These are phyloP conservation scores for Aporophyla nigra DNA, from an alignment of 2,888 invertebrate species.

Conservation along the genomic window DNA sequence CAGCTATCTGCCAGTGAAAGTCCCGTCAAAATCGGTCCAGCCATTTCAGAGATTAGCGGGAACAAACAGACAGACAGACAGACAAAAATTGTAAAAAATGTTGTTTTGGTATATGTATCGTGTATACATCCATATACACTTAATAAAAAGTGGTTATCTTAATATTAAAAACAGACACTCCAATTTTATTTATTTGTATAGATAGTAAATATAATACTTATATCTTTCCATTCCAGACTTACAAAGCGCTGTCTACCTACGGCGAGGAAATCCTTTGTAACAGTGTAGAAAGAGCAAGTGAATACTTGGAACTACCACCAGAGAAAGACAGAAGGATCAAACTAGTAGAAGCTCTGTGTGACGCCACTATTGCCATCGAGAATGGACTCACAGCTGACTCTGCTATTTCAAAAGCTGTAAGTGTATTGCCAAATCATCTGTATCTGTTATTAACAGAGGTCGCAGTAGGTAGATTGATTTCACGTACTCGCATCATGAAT, in stretches of 20 bases:
- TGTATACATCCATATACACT: too few relatives aligned
- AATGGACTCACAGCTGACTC: conserved; percentile 78
- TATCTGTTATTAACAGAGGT: not conserved
- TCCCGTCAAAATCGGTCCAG: too few relatives aligned
- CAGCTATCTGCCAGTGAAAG: too few relatives aligned
- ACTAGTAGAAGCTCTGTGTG: conserved; percentile 76
- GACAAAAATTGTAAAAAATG: too few relatives aligned
- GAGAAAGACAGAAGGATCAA: conserved; percentile 56
- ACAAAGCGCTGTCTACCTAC: conserved; percentile 80
- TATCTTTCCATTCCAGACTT: conserved; percentile 74
- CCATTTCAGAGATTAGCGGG: too few relatives aligned
- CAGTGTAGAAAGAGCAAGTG: conserved; percentile 73
- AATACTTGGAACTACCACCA: conserved; percentile 75
- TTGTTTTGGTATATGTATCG: too few relatives aligned
- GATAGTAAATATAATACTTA: not conserved
- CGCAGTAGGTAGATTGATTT: too few relatives aligned
- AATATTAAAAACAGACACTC: too few relatives aligned
- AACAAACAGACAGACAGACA: too few relatives aligned
- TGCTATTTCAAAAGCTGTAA: conserved; percentile 81
- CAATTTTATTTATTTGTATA: too few relatives aligned
- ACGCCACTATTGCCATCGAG: conserved; percentile 79
- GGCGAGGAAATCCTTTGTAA: conserved; percentile 80
- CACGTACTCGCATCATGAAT: too few relatives aligned
- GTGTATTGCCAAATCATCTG: conserved; percentile 67
- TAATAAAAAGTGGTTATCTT: too few relatives aligned